Evolutionary conservation across 2,888 invertebrate genomes (phyloP).

Genomic region (Eudasyphora cyanicolor): DNA sequence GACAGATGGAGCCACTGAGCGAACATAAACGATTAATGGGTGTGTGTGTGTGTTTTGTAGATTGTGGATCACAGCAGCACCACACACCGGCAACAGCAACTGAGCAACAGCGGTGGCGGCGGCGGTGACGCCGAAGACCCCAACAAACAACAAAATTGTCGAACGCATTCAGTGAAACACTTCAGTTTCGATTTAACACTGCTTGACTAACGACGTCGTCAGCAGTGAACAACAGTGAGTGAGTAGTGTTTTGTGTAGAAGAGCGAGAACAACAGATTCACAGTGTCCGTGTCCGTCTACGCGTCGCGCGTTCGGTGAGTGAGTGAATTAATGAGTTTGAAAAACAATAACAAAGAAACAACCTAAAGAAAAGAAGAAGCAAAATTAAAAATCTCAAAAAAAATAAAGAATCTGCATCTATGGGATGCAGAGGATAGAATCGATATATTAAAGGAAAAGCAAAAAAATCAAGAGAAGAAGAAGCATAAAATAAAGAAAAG

Average conservation of each 20-base stretch:
- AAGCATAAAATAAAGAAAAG: not conserved
- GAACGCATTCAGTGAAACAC: conserved; percentile 55
- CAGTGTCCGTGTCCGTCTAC: not conserved
- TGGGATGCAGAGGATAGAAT: conserved; percentile 4
- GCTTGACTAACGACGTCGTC: conserved; percentile 61
- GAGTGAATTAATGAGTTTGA: not conserved
- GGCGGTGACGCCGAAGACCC: not conserved
- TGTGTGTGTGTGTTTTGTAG: conserved; percentile 9
- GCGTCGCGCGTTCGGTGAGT: conserved; percentile 15
- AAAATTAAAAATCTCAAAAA: not conserved
- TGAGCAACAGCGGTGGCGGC: conserved; percentile 79
- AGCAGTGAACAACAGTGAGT: not conserved
- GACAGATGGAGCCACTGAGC: not conserved
- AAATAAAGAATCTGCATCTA: conserved; percentile 8
- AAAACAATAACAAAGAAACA: not conserved
- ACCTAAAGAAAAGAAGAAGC: not conserved
- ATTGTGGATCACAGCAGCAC: conserved; percentile 61
- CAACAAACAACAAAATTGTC: conserved; percentile 57
- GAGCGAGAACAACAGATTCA: conserved; percentile 56
- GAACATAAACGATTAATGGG: conserved; percentile 24
- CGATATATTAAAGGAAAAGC: not conserved
- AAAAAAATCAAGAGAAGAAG: not conserved
- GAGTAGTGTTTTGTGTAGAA: conserved; percentile 41
- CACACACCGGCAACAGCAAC: conserved; percentile 83
- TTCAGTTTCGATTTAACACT: conserved; percentile 68